Evolutionary conservation across 2,888 invertebrate species (phyloP).

Genomic region (Xanthia icteritia): DNA sequence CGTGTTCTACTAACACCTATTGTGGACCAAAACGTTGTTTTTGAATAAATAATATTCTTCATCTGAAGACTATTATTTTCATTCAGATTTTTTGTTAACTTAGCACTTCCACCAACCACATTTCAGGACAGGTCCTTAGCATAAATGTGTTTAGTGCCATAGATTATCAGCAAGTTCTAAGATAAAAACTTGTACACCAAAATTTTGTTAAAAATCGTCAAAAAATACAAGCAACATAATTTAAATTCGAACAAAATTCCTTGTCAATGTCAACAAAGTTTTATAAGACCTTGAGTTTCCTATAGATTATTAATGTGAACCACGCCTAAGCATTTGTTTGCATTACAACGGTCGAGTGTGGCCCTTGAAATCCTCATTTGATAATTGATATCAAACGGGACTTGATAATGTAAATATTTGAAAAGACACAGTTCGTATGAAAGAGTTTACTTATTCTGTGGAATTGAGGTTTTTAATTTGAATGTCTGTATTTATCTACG

Average conservation of each 20-base stretch:
- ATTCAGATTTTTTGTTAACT: neutral
- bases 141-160: neutral
- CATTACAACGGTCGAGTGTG: slow-evolving; percentile 79
- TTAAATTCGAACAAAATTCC: slow-evolving; percentile 56
- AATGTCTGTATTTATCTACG: slow-evolving; percentile 17
- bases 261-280: slow-evolving; percentile 60
- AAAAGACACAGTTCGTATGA: slow-evolving; percentile 74
- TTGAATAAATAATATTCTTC: no score
- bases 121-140: neutral
- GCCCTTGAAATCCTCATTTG: slow-evolving; percentile 81
- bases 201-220: neutral
- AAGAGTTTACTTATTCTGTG: slow-evolving; percentile 77
- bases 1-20: no score
- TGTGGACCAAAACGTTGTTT: no score
- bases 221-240: slow-evolving; percentile 34
- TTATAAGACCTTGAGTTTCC: slow-evolving; percentile 70
- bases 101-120: neutral
- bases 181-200: slow-evolving; percentile 1
- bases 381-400: slow-evolving; percentile 78
- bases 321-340: slow-evolving; percentile 80
- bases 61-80: neutral
- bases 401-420: slow-evolving; percentile 81
- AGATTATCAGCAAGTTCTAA: neutral
- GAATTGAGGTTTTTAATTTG: slow-evolving; percentile 43
- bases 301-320: slow-evolving; percentile 66